A percentile compares a stretch with the other conserved stretches of the same genome.
Evolutionary conservation across 2,797 vertebrate genomes (phyloP).

Genomic region (Eulemur rubriventer): DNA sequence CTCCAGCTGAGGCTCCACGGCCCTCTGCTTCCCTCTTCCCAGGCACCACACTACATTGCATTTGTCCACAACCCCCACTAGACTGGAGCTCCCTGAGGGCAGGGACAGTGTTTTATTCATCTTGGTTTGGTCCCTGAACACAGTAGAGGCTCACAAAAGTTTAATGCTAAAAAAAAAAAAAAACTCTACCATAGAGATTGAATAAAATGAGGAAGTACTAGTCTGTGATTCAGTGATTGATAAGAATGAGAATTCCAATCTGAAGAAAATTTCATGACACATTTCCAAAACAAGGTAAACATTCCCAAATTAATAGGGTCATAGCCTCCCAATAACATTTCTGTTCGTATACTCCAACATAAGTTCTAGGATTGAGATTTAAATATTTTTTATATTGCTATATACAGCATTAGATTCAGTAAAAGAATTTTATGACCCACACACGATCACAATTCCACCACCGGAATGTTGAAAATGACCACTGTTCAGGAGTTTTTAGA

Average conservation of each 20-base stretch:
- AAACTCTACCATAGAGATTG: not conserved
- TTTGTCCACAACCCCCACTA: rapidly evolving
- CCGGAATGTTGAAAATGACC: not conserved
- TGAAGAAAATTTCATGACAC: not conserved
- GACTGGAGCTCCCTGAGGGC: not conserved
- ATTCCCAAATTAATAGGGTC: not conserved
- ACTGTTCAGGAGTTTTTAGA: not conserved
- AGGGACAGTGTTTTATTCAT: not conserved
- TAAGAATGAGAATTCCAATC: not conserved
- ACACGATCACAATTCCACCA: not conserved
- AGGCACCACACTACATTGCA: too few relatives aligned
- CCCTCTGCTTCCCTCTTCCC: not conserved
- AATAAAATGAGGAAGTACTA: not conserved
- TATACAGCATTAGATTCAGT: not conserved
- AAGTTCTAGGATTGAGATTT: not conserved
- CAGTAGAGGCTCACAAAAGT: not conserved
- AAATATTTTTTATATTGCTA: not conserved
- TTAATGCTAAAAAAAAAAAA: not conserved
- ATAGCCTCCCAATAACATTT: not conserved
- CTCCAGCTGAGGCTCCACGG: too few relatives aligned
- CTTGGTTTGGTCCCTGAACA: not conserved
- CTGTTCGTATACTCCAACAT: not conserved
- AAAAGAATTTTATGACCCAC: not conserved
- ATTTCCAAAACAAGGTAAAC: not conserved
- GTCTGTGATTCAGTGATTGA: not conserved